These are phyloP conservation scores for Alloscopus bannaensis DNA, from an alignment of 2,888 invertebrate species.

Conservation along the genomic window DNA sequence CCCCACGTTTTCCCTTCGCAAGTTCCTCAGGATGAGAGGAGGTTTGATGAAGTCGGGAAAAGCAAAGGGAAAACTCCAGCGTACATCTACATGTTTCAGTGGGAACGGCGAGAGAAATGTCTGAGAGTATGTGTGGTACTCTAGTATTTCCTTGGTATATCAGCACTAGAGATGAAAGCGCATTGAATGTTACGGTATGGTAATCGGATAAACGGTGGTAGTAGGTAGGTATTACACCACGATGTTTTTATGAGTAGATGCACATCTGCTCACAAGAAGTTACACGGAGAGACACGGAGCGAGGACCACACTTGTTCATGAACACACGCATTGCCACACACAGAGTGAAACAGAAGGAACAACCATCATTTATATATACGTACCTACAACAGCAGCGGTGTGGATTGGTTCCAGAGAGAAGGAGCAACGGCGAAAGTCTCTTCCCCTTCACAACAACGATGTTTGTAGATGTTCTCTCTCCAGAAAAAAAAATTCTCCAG, in stretches of 20 bases:
- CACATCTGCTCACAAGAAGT: slow-evolving; percentile 5
- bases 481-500: not conserved
- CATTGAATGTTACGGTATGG: slow-evolving; percentile 37
- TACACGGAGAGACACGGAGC: not conserved
- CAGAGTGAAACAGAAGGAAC: too few relatives aligned
- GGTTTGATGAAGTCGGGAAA: not conserved
- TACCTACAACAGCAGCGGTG: slow-evolving; percentile 6
- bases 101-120: too few relatives aligned
- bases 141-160: too few relatives aligned
- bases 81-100: too few relatives aligned
- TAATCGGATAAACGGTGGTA: slow-evolving; percentile 50
- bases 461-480: slow-evolving; percentile 34
- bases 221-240: not conserved
- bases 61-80: too few relatives aligned
- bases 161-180: not conserved
- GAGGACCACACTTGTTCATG: not conserved
- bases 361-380: too few relatives aligned
- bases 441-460: slow-evolving; percentile 13
- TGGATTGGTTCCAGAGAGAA: not conserved
- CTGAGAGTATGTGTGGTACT: too few relatives aligned
- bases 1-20: slow-evolving; percentile 39
- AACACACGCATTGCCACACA: not conserved
- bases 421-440: slow-evolving; percentile 3
- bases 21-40: not conserved
- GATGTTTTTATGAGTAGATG: not conserved